Evolutionary conservation across 2,888 invertebrate species (phyloP), one percentile per base, ranked within the genome.

Genomic region (Strigamia maritima): DNA sequence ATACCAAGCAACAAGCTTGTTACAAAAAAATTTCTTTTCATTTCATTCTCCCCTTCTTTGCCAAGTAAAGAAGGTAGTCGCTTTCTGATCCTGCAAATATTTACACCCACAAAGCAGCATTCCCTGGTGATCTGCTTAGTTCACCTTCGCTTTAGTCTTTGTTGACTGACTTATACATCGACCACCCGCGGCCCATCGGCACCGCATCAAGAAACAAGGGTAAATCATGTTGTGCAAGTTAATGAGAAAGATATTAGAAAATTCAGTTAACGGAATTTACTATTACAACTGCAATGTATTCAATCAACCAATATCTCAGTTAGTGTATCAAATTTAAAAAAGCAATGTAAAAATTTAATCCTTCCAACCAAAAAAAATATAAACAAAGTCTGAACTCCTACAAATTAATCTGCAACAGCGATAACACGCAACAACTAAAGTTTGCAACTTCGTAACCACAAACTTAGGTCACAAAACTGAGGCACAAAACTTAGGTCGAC

Each of bases 401-500:
- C 60, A 19, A 60, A 60, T 60, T 60, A 60, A 19, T 49, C 24
- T 60, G 19, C 60, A 22, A 22, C 60, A 3, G n/a, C 49, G n/a
- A 49, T n/a, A n/a, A 49, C 49, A 49, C 12, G 60, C n/a, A n/a
- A 40, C 60, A 60, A 22, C 24, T 60, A 60, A 60, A 60, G 60
- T 60, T 60, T 60, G 60, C 60, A 60, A 60, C 60, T 60, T 60
- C 60, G 22, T 60, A n/a, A 60, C 60, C 60, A 60, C 60, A 60
- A 22, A 22, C 60, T 60, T 24, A n/a, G 31, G 31, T 31, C 60
- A 60, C 60, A 60, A 22, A n/a, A 22, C 60, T 60, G 7, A n/a
- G 60, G 60, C 60, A 60, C 22, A 60, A 60, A 60, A 60, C 60
- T 60, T 60, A 60, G 60, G 60, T 60, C 60, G 60, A 60, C 60